Conservation (phyloP, 2,797 vertebrate species). For the Falco biarmicus region DNA sequence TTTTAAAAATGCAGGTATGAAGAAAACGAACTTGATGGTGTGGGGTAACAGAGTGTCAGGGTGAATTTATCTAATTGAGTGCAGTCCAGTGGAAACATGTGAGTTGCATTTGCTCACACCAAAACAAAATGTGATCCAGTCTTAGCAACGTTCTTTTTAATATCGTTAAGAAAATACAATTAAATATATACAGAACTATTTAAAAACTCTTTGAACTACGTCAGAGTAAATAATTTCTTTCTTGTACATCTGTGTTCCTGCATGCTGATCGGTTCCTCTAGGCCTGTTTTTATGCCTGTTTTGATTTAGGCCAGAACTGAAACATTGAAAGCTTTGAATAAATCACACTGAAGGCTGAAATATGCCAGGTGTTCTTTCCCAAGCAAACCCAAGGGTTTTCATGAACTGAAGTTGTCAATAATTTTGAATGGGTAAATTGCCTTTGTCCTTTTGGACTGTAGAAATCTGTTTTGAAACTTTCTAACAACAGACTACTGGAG, state of each 20-base stretch:
- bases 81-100: not conserved
- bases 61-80: not conserved
- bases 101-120: not conserved
- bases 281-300: not conserved
- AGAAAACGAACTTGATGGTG: not conserved
- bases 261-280: not conserved
- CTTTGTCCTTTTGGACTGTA: not conserved
- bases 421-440: not conserved
- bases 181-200: not conserved
- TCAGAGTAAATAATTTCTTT: not conserved
- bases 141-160: not conserved
- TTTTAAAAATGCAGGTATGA: constrained; percentile 66
- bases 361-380: not conserved
- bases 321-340: not conserved
- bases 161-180: not conserved
- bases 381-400: not conserved
- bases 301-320: not conserved
- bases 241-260: not conserved
- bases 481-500: not conserved
- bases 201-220: not conserved
- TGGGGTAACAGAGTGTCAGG: not conserved
- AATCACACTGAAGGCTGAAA: not conserved
- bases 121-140: not conserved
- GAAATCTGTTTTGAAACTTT: not conserved
- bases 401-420: not conserved